phyloP scores from a whole-genome alignment of 2,888 invertebrate genomes.

The Caenorhabditis drosophilae region DNA sequence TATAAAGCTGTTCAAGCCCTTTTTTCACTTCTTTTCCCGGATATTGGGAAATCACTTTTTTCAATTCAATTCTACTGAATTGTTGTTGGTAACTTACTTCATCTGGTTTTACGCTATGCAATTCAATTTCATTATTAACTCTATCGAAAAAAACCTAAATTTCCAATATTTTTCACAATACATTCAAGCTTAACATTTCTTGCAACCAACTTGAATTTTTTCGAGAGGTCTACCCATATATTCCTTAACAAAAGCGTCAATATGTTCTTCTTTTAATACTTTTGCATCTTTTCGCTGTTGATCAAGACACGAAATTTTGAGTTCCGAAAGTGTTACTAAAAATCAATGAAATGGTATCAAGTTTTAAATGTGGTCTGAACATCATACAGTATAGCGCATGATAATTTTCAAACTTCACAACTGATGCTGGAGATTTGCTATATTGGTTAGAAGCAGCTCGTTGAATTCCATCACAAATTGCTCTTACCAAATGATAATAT shows the following conservation, averaged over 20 bases:
- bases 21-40: slow-evolving; percentile 79
- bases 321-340: slow-evolving; percentile 76
- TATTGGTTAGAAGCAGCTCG: slow-evolving; percentile 80
- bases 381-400: slow-evolving; percentile 81
- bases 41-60: slow-evolving; percentile 91
- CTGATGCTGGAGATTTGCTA: slow-evolving; percentile 88
- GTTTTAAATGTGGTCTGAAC: not conserved
- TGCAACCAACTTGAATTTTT: slow-evolving; percentile 80
- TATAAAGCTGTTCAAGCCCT: slow-evolving; percentile 65
- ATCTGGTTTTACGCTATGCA: slow-evolving; percentile 87
- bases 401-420: slow-evolving; percentile 93
- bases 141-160: slow-evolving; percentile 92
- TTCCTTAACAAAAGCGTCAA: slow-evolving; percentile 87
- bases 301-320: slow-evolving; percentile 89
- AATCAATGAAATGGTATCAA: not conserved
- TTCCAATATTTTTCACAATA: slow-evolving; percentile 10
- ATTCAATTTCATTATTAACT: slow-evolving; percentile 87
- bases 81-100: slow-evolving; percentile 97
- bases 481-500: slow-evolving; percentile 69
- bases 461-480: slow-evolving; percentile 83
- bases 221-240: slow-evolving; percentile 92
- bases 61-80: slow-evolving; percentile 92
- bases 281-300: slow-evolving; percentile 86
- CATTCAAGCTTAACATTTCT: no score
- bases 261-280: slow-evolving; percentile 85